A percentile compares a stretch with the other conserved stretches of the same genome.
Evolutionary conservation across 2,888 invertebrate genomes (phyloP).

Genomic region (Sesia bembeciformis): DNA sequence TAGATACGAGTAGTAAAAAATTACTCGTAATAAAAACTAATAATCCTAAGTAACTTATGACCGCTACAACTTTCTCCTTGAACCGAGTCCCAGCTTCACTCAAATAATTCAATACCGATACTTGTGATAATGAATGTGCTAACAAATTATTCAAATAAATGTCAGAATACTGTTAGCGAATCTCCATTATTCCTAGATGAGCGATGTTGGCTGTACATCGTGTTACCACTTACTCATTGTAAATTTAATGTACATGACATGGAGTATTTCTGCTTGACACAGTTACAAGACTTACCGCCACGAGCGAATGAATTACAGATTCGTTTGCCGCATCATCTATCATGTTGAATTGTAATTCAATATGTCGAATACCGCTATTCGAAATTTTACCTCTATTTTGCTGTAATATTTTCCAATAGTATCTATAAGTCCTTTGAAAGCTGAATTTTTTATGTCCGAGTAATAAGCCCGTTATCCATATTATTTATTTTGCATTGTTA

Average conservation of each 20-base stretch:
- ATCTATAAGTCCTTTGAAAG: no score
- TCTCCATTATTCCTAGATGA: constrained; percentile 3
- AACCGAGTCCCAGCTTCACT: background rate
- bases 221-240: constrained; percentile 9
- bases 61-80: background rate
- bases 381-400: no score
- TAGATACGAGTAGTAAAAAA: no score
- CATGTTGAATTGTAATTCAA: background rate
- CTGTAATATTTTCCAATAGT: no score
- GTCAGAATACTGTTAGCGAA: constrained; percentile 29
- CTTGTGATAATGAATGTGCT: constrained; percentile 18
- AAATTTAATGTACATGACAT: constrained; percentile 11
- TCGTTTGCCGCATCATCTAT: constrained; percentile 3
- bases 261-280: constrained; percentile 24
- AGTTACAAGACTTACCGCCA: constrained; percentile 1
- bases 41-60: background rate
- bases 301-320: background rate
- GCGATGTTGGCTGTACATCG: constrained; percentile 3
- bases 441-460: no score
- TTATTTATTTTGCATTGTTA: no score
- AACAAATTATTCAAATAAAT: constrained; percentile 23
- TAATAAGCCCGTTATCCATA: no score
- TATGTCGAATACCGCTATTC: no score
- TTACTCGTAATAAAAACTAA: no score
- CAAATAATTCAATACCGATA: constrained; percentile 18